phyloP scores from a whole-genome alignment of 2,113 vertebrate species.

The Azemiops feae region DNA sequence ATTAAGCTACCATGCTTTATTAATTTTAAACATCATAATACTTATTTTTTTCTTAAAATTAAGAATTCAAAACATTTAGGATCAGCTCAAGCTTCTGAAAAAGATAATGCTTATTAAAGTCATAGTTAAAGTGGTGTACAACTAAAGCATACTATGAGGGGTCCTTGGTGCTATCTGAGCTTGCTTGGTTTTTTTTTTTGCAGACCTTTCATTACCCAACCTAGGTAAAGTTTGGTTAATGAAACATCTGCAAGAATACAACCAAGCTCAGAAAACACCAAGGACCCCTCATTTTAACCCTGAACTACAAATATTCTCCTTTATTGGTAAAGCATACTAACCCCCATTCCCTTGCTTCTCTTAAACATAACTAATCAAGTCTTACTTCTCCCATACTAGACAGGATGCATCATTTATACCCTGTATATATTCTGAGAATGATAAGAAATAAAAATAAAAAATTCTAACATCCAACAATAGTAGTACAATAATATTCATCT shows the following conservation, averaged over 20 bases:
- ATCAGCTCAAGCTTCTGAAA: conserved; percentile 44
- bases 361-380: conserved; percentile 63
- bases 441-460: conserved; percentile 56
- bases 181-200: not conserved
- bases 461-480: conserved; percentile 41
- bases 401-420: conserved; percentile 52
- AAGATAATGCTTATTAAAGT: conserved; percentile 60
- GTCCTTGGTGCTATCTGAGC: not conserved
- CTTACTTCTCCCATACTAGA: conserved; percentile 54
- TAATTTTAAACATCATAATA: not conserved
- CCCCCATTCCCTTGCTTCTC: conserved; percentile 58
- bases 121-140: conserved; percentile 57
- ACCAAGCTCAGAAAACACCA: not conserved
- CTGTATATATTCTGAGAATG: conserved; percentile 53
- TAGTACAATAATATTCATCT: conserved; percentile 57
- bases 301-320: not conserved
- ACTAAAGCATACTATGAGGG: conserved; percentile 35
- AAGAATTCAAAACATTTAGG: conserved; percentile 32
- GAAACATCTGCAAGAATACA: not conserved
- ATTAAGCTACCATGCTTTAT: not conserved
- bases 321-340: conserved; percentile 45
- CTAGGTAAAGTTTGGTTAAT: not conserved
- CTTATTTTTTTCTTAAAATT: conserved; percentile 4
- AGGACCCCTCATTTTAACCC: not conserved
- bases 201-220: not conserved